Conservation (phyloP, 2,113 vertebrate species). For the Nannobrachium achirus region DNA sequence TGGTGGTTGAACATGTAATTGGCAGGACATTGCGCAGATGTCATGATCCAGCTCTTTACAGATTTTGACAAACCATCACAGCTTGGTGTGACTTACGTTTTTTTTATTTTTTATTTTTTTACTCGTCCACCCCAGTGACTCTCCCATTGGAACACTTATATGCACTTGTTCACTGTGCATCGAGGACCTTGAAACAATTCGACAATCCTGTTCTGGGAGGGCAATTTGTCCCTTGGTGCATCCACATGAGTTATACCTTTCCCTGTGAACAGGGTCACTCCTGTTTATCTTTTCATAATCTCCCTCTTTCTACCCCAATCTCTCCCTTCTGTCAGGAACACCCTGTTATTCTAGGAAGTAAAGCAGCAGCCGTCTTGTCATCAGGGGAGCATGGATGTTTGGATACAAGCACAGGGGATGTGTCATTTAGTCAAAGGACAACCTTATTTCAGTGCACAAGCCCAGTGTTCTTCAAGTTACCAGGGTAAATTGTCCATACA, state of each 20-base stretch:
- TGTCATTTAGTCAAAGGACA: slow-evolving; percentile 34
- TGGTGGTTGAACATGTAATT: background rate
- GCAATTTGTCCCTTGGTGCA: slow-evolving; percentile 14
- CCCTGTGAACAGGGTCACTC: slow-evolving; percentile 23
- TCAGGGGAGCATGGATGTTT: slow-evolving; percentile 28
- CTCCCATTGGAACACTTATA: slow-evolving; percentile 15
- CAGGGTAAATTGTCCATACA: slow-evolving; percentile 19
- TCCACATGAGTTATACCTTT: slow-evolving; percentile 14
- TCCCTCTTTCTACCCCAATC: background rate
- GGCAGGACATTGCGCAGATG: background rate
- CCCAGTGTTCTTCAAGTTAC: slow-evolving; percentile 12
- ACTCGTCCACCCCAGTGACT: background rate
- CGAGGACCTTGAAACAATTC: slow-evolving; percentile 22
- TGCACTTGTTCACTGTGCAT: slow-evolving; percentile 21
- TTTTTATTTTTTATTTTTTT: too few species aligned
- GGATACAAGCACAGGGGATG: slow-evolving; percentile 27
- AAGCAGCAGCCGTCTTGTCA: slow-evolving; percentile 38
- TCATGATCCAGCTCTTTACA: slow-evolving; percentile 6
- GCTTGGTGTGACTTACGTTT: slow-evolving; percentile 16
- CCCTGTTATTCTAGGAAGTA: slow-evolving; percentile 39
- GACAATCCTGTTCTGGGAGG: slow-evolving; percentile 15
- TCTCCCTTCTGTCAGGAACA: slow-evolving; percentile 22
- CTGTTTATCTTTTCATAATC: slow-evolving; percentile 38
- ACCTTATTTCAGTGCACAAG: slow-evolving; percentile 18
- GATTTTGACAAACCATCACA: slow-evolving; percentile 1